Percentiles rank a stretch among this genome's conserved stretches.
Evolutionary conservation across 1,140 invertebrate species (phyloP).

Genomic region (Saccostrea echinata): DNA sequence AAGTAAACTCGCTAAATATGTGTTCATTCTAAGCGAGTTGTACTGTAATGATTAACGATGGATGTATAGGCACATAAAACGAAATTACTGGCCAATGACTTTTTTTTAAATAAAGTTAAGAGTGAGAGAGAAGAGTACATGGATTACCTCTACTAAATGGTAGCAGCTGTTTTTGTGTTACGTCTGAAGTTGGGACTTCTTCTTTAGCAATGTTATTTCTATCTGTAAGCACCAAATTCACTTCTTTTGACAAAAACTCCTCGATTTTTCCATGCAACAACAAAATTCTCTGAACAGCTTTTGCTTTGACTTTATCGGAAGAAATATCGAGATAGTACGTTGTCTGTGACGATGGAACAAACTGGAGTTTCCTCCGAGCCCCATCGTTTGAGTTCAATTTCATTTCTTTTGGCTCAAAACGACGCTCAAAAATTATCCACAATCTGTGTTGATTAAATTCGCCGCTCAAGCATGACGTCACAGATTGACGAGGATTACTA

Average conservation of each 20-base stretch:
- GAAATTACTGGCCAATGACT: too few relatives aligned
- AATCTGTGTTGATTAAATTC: conserved; percentile 6
- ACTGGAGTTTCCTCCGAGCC: conserved; percentile 58
- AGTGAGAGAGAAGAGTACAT: too few relatives aligned
- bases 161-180: too few relatives aligned
- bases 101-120: too few relatives aligned
- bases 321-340: conserved; percentile 68
- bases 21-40: too few relatives aligned
- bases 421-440: neutral
- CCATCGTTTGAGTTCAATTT: conserved; percentile 13
- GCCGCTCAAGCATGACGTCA: conserved; percentile 15
- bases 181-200: neutral
- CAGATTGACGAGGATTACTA: neutral
- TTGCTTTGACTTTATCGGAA: conserved; percentile 53
- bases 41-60: too few relatives aligned
- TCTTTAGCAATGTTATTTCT: conserved; percentile 43
- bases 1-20: too few relatives aligned
- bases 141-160: too few relatives aligned
- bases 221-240: conserved; percentile 66
- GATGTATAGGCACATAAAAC: too few relatives aligned
- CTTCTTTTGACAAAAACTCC: conserved; percentile 67
- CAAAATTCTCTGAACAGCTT: conserved; percentile 56
- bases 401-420: conserved; percentile 6
- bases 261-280: conserved; percentile 65
- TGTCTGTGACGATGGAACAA: conserved; percentile 53